Evolutionary conservation across 2,797 vertebrate genomes (phyloP), one percentile per base, ranked within the genome.

Genomic region (Triplophysa bombifrons): DNA sequence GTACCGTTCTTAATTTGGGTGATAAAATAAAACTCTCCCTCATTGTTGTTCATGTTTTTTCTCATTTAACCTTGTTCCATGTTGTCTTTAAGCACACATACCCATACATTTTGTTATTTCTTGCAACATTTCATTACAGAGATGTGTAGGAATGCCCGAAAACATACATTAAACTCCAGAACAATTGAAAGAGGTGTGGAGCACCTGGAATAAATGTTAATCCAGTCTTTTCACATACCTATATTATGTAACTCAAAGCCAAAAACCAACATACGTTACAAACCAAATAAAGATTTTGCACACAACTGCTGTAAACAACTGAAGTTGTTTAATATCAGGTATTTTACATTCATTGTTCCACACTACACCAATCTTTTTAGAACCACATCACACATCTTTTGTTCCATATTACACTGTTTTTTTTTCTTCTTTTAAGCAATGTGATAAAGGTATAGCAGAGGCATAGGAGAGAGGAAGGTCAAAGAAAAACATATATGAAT

Each of bases 401-500:
- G 9, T 25, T 61, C 25, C 22, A 27, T 27, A 60, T 27, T 60
- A 14, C 4, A 60, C 58, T 14, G 22, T 25, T 27, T 16, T 27
- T 14, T 60, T 14, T 60, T 14, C 6, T 27, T 60, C 1, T 53
- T 56, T 22, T 56, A 12, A 20, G 20, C 56, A 60, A 60, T 63
- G 27, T 16, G 30, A 19, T 14, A 60, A 34, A 34, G 27, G 6
- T 17, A 63, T 34, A 63, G 60, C 60, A 34, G 60, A 63, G 27
- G 25, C 25, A 63, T 63, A 27, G 7, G 25, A 30, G 25, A 64
- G 63, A 20, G 56, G 17, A 78, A 70, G 72, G 48, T 60, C 68
- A 25, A 78, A 69, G 58, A 48, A 71, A 64, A 65, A 72, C 4
- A 22, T 64, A 64, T 78, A 84, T 80, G 86, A 72, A 68, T 85